Evolutionary conservation across 2,113 vertebrate genomes (phyloP), one percentile per base, ranked within the genome.

Genomic region (Columba janthina): DNA sequence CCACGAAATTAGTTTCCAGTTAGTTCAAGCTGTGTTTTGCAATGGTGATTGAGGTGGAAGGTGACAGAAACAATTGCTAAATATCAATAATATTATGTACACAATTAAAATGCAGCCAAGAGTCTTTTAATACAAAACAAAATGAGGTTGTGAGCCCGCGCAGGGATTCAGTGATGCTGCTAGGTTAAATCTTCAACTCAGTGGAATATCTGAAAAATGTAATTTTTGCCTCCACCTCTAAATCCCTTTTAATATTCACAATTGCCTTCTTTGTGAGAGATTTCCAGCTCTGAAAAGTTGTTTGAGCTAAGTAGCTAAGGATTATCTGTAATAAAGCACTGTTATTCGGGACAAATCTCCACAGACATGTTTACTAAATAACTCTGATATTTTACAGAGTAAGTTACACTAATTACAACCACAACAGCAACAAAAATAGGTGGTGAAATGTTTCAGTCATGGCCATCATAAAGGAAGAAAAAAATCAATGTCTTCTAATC

Each of bases 211-310:
- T 88, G 79, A 92, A 92, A 46, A 92, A 85, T 18, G 40, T 75
- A 80, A 88, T 90, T 93, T 78, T 88, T 85, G 58, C 46, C 78
- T 90, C 71, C 66, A 67, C 50, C 83, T 82, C 32, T 79, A 94
- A 94, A 92, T 94, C 75, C 79, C 79, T 83, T 90, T 96, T 90
- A 95, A 88, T 90, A 88, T 74, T 90, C 83, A 88, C 86, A 94
- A 66, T 42, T 85, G 87, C 36, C 60, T 71, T 85, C 89, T 92
- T 64, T 85, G 72, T 56, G 58, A 90, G 87, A 88, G 48, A 85
- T 66, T 90, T 92, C 66, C 94, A 85, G 89, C 62, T 74, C 73
- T 65, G 71, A 88, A 78, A 93, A 60, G 67, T 70, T 87, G 42
- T 72, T 90, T 94, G 85, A 93, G 79, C 67, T 3, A 7, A 90